Conservation (phyloP, 2,113 vertebrate genomes). For the Lethenteron camtschaticum region DNA sequence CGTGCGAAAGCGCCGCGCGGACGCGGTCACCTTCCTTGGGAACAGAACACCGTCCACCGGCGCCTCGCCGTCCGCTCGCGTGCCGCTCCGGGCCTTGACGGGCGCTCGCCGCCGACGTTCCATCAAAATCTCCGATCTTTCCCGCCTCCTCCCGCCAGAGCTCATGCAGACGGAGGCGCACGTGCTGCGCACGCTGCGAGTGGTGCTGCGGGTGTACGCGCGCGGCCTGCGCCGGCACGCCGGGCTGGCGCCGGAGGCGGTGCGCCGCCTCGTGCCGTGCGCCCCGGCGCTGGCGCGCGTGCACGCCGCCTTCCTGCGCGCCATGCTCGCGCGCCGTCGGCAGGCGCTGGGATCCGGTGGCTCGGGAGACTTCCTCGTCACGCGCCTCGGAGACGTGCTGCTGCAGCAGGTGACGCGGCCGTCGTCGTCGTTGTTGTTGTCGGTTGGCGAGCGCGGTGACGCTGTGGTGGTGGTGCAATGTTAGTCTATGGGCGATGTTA, state of each 20-base stretch:
- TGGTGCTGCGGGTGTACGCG: not conserved
- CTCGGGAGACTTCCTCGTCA: not conserved
- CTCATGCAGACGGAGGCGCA: slow-evolving; percentile 5
- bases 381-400: not conserved
- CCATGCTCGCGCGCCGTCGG: not conserved
- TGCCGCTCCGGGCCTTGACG: no score
- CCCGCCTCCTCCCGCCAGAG: not conserved
- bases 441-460: no score
- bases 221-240: not conserved
- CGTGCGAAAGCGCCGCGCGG: no score
- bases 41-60: no score
- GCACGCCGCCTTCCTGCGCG: not conserved
- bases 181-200: not conserved
- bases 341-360: slow-evolving; percentile 1
- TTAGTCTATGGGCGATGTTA: no score
- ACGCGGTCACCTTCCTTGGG: no score
- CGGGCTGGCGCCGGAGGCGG: slow-evolving; percentile 2
- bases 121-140: no score
- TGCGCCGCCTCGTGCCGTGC: slow-evolving; percentile 2
- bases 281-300: not conserved
- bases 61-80: no score
- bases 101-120: no score
- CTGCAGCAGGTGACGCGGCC: not conserved
- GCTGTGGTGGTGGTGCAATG: no score
- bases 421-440: no score